Percentiles rank a stretch among this genome's conserved stretches.
Conservation (phyloP, 1,140 invertebrate species). For the Periplaneta americana region DNA sequence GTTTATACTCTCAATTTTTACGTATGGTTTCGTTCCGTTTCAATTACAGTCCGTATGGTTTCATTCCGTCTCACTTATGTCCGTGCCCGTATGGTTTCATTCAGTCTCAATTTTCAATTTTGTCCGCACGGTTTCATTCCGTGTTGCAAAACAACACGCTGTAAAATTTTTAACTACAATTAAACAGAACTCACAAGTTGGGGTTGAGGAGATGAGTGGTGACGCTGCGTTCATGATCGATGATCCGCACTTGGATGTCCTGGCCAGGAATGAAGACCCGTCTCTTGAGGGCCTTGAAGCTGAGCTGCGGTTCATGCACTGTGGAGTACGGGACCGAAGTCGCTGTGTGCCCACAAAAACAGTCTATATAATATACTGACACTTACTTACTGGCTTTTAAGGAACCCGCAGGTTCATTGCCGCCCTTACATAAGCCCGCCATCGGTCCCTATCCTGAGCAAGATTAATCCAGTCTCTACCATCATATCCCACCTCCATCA, state of each 20-base stretch:
- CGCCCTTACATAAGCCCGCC: no score
- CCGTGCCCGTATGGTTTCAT: no score
- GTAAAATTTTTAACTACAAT: not conserved
- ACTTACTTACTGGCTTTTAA: no score
- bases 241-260: slow-evolving; percentile 64
- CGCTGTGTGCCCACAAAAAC: not conserved
- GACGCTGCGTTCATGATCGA: slow-evolving; percentile 65
- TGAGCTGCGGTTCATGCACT: slow-evolving; percentile 58
- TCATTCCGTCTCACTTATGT: no score
- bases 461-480: no score
- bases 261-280: slow-evolving; percentile 72
- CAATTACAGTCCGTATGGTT: no score
- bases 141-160: not conserved
- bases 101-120: not conserved
- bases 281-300: slow-evolving; percentile 63
- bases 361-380: no score
- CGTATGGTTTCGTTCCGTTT: no score
- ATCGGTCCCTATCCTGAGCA: no score
- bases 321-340: slow-evolving; percentile 51
- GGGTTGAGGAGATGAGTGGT: slow-evolving; percentile 78
- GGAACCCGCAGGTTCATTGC: no score
- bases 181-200: slow-evolving; percentile 58
- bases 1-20: no score
- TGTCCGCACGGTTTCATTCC: not conserved
- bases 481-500: no score